phyloP scores from a whole-genome alignment of 2,797 vertebrate species.

The Tamandua tetradactyla region DNA sequence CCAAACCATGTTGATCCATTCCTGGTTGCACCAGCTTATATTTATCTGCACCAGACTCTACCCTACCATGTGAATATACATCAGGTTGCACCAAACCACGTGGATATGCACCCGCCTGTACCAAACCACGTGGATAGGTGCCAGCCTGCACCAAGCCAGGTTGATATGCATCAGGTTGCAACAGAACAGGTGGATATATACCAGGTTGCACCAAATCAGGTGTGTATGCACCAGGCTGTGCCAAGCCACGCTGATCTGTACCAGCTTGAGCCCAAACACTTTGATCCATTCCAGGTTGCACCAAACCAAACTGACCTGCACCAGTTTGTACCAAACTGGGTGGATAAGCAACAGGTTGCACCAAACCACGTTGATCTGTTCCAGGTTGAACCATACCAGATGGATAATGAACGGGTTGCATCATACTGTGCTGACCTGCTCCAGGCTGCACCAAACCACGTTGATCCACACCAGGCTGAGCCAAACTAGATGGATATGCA shows the following conservation, averaged over 20 bases:
- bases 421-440: accelerated
- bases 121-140: too few species aligned
- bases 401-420: accelerated
- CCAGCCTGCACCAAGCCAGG: neutral
- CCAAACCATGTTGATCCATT: neutral
- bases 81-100: accelerated
- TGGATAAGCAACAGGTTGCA: neutral
- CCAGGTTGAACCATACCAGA: accelerated
- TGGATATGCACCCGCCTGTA: accelerated
- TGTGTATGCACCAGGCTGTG: accelerated
- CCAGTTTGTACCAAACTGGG: neutral
- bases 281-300: neutral
- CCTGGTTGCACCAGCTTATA: neutral
- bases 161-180: neutral
- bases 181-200: accelerated
- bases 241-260: accelerated
- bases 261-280: accelerated
- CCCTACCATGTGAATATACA: accelerated
- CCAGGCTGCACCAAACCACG: neutral
- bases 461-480: accelerated
- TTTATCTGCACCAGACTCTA: neutral
- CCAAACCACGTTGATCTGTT: accelerated
- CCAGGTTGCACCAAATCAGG: accelerated
- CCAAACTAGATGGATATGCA: accelerated
- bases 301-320: neutral